phyloP scores from a whole-genome alignment of 2,797 vertebrate genomes.

The Phataginus tricuspis region DNA sequence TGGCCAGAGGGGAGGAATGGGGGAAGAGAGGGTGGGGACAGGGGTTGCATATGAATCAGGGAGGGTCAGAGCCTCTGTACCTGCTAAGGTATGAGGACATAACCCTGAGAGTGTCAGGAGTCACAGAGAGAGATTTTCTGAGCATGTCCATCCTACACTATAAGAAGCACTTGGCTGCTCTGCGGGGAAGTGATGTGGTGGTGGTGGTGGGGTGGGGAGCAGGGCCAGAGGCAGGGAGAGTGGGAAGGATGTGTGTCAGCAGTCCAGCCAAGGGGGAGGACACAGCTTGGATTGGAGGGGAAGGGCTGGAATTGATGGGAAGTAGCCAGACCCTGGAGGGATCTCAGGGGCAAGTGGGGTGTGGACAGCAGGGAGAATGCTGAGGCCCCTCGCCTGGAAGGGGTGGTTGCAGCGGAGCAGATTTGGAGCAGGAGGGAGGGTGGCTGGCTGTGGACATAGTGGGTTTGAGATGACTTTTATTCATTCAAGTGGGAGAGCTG shows the following conservation, averaged over 20 bases:
- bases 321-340: neutral
- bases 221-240: neutral
- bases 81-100: neutral
- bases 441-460: neutral
- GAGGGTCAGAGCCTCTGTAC: neutral
- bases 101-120: neutral
- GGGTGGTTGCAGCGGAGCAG: too few species aligned
- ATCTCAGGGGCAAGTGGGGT: too few species aligned
- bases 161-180: neutral
- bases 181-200: neutral
- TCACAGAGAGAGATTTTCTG: neutral
- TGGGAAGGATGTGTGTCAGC: neutral
- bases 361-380: neutral
- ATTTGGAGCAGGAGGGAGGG: neutral
- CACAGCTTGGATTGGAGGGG: neutral
- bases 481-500: accelerated
- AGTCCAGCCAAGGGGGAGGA: neutral
- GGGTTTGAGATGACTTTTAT: neutral
- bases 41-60: neutral
- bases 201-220: neutral
- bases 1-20: too few species aligned
- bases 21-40: neutral
- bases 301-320: neutral
- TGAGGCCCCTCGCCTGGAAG: neutral
- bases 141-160: too few species aligned